phyloP scores from a whole-genome alignment of 1,140 invertebrate genomes.

The Magallana ariakensis region DNA sequence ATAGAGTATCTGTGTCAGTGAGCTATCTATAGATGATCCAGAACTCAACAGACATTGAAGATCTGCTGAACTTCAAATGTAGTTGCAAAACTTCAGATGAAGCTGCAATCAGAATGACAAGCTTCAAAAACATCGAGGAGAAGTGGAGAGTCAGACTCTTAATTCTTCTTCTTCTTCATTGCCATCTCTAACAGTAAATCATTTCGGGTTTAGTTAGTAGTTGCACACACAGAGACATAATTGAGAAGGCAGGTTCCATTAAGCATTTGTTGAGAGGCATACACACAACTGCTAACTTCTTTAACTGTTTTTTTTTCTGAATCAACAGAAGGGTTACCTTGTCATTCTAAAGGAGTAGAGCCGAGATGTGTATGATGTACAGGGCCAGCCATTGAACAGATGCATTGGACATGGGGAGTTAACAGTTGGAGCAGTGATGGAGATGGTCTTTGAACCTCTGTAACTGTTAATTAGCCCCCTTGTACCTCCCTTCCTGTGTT shows the following conservation, averaged over 20 bases:
- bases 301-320: not conserved
- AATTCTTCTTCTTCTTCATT: too few species aligned
- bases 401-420: too few species aligned
- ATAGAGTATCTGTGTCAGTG: too few species aligned
- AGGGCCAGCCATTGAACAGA: too few species aligned
- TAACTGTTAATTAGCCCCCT: too few species aligned
- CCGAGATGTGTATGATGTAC: not conserved
- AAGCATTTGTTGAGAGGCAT: conserved; percentile 10
- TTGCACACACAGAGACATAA: not conserved
- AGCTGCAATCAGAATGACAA: not conserved
- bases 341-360: not conserved
- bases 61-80: not conserved
- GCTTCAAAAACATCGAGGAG: not conserved
- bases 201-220: not conserved
- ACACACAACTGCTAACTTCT: conserved; percentile 2
- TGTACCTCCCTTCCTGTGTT: too few species aligned
- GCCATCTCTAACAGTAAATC: not conserved
- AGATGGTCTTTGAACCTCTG: too few species aligned
- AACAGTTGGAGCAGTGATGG: too few species aligned
- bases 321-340: not conserved
- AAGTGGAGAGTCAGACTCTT: not conserved
- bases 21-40: not conserved
- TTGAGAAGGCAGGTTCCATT: conserved; percentile 4
- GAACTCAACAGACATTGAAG: not conserved
- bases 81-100: not conserved